Conservation (phyloP, 2,113 vertebrate species). For the Shinisaurus crocodilurus region DNA sequence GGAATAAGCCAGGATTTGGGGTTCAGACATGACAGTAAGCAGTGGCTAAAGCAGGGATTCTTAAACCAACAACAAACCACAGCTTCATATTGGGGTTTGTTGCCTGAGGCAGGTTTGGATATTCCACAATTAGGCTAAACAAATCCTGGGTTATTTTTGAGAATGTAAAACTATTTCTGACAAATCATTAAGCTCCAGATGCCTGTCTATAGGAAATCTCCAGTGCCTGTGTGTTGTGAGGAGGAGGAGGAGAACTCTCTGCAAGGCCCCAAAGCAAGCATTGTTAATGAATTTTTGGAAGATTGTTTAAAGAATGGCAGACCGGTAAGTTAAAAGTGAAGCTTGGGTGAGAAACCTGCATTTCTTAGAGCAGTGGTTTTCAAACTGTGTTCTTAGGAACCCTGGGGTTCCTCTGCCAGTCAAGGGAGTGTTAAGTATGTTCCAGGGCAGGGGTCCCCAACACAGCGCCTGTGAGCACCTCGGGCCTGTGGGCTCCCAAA, state of each 20-base stretch:
- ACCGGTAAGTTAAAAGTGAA: slow-evolving; percentile 60
- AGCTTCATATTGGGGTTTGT: background rate
- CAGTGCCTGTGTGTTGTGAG: slow-evolving; percentile 63
- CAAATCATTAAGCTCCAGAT: background rate
- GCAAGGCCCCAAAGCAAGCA: slow-evolving; percentile 33
- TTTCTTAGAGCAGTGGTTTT: background rate
- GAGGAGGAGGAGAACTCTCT: slow-evolving; percentile 40
- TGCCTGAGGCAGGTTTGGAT: background rate
- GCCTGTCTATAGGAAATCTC: slow-evolving; percentile 68
- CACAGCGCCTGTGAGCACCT: too few species aligned
- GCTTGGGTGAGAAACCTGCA: slow-evolving; percentile 1
- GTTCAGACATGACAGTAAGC: too few species aligned
- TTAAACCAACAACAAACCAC: background rate
- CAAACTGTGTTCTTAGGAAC: background rate
- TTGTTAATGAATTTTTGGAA: slow-evolving; percentile 59
- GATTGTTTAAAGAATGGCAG: slow-evolving; percentile 65
- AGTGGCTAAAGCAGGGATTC: background rate
- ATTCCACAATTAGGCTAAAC: background rate
- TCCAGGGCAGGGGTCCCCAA: background rate
- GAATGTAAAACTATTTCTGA: background rate
- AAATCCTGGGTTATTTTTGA: background rate
- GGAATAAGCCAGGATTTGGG: background rate
- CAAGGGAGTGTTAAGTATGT: background rate
- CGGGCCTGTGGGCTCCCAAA: background rate
- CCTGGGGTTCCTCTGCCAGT: background rate